Evolutionary conservation across 53 echinoderm and acorn worm species (phyloP).

Genomic region (Hippasteria phrygiana): DNA sequence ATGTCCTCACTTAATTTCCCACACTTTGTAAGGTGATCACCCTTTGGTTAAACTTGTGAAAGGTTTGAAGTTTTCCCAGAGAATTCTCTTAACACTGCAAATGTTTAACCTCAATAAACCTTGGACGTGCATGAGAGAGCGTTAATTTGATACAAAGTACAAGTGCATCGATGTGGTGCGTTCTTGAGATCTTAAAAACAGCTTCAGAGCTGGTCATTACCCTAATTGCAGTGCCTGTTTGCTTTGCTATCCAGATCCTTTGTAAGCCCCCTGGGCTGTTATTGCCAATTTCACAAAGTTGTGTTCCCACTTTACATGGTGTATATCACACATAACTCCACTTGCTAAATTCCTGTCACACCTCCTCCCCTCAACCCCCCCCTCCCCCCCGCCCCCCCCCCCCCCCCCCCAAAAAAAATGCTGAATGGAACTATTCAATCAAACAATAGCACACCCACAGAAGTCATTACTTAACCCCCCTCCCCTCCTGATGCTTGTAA

Average conservation of each 20-base stretch:
- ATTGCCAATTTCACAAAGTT: background rate
- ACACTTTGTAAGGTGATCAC: no score
- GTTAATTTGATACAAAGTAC: constrained; percentile 31
- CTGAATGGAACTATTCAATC: no score
- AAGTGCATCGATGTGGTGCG: background rate
- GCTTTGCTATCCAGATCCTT: background rate
- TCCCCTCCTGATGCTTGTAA: background rate
- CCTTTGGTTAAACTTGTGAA: background rate
- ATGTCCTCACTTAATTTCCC: no score
- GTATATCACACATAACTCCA: background rate
- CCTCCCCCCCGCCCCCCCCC: background rate
- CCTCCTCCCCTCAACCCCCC: background rate
- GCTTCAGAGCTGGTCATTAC: background rate
- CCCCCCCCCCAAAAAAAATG: background rate
- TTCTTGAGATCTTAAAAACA: background rate
- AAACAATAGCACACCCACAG: no score
- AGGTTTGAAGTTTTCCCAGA: background rate
- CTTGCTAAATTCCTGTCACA: background rate
- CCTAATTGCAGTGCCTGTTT: background rate
- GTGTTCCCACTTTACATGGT: background rate
- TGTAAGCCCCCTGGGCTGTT: background rate
- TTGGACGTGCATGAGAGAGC: background rate
- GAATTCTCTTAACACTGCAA: background rate
- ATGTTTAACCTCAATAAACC: background rate
- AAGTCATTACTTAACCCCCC: background rate